Evolutionary conservation across 1,140 invertebrate species (phyloP), one percentile per base, ranked within the genome.

Genomic region (Drosophila melanica): DNA sequence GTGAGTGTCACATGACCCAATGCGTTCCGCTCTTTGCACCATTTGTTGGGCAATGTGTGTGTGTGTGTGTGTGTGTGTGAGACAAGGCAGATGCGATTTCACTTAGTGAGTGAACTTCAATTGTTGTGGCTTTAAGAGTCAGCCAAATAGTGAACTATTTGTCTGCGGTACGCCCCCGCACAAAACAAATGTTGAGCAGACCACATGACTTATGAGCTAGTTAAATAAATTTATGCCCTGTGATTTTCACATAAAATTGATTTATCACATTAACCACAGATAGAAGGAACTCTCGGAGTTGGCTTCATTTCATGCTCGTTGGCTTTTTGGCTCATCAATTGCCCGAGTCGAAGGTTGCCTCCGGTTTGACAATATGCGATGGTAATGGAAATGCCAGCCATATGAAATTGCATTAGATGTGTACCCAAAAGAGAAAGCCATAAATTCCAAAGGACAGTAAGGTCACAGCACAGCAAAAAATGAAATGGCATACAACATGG

Each of bases 151-250:
- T 69, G 39, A 69, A 63, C 55, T 45, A 58, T 58, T 58, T 58
- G 55, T 58, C 55, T 55, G 37, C 16, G 23, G 14, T 14, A 27
- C 16, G 20, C 18, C 50, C 44, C 16, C 30, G 27, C 57, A 59
- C 41, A 42, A 14, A 72, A 73, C 59, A 70, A 70, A 70, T 70
- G 67, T 50, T 45, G 50, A 55, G 50, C 48, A 58, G 67, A 48
- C 74, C 65, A 57, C 84, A 79, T 87, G 82, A 87, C 71, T 87
- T 87, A 87, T 87, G 79, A 64, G 82, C 79, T 87, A 87, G 82
- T 87, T 87, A 87, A 87, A 87, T 87, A 87, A 89, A 89, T 87
- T 87, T 89, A 87, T 87, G 84, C 84, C 82, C 82, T 82, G 84
- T 87, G 82, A 87, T 87, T 89, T 87, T 89, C 84, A 70, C 84